Evolutionary conservation across 2,113 vertebrate species (phyloP), one percentile per base, ranked within the genome.

Genomic region (Hiodon tergisus): DNA sequence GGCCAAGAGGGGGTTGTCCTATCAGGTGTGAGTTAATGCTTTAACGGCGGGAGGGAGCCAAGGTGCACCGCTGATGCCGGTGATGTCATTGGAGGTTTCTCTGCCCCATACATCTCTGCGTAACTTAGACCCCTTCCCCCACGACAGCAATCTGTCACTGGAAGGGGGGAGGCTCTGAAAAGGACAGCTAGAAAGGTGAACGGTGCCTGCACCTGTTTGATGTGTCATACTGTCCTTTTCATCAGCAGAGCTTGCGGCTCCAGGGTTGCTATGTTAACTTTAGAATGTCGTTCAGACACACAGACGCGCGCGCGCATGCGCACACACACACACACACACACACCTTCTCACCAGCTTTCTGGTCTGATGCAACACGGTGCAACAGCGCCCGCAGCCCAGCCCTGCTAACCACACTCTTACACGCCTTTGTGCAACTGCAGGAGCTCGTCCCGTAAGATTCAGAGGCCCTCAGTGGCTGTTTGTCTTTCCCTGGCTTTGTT

Each of bases 341-440:
- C n/a, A 17, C 59, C 31, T 51, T 14, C 46, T 6, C 63, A 13
- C 63, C 48, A 13, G 57, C n/a, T 59, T 53, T 54, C 63, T 48
- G 52, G 73, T 74, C 79, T 85, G 84, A 83, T 81, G 82, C 78
- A 83, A 83, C 77, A 81, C 63, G 7, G 73, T 67, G 81, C 78
- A 83, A 87, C 80, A 81, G 79, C 72, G 82, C 74, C 69, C 81
- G 81, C 77, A 84, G 63, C 31, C 63, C 46, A 48, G 63, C 62
- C 16, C 10, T 6, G 85, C 86, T 78, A 82, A 81, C 83, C 78
- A 81, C 81, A 79, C 79, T 79, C 81, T 77, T 78, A 81, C 79
- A 76, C 73, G 85, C 80, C 84, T 82, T 87, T 87, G 86, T 81
- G 74, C 82, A 84, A 81, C 87, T 86, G 86, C 85, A 85, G 81